Percentiles rank a stretch among this genome's conserved stretches.
Conservation (phyloP, 2,113 vertebrate genomes). For the Budorcas taxicolor region DNA sequence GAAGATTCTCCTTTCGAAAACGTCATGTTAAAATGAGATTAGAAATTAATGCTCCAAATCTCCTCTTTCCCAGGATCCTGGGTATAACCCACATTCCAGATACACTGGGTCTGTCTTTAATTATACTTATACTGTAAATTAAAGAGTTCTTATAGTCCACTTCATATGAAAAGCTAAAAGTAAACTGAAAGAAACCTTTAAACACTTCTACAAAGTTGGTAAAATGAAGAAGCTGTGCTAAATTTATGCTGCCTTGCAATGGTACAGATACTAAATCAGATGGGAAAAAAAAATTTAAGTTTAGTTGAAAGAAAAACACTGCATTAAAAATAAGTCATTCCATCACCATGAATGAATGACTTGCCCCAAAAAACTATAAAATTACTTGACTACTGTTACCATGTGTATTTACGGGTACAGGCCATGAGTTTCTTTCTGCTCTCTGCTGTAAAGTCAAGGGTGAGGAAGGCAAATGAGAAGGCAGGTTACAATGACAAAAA, state of each 20-base stretch:
- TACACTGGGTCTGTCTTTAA: neutral
- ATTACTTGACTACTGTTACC: constrained; percentile 5
- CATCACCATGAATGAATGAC: constrained; percentile 17
- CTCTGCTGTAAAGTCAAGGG: neutral
- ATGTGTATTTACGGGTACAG: neutral
- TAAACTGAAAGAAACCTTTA: constrained; percentile 23
- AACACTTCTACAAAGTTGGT: neutral
- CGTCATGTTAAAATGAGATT: neutral
- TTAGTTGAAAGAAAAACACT: constrained; percentile 51
- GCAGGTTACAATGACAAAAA: constrained; percentile 34
- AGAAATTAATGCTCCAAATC: neutral
- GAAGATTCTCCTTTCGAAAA: neutral
- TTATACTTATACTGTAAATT: neutral
- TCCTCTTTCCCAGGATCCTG: neutral
- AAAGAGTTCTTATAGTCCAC: neutral
- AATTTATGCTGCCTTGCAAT: constrained; percentile 4
- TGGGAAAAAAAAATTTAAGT: neutral
- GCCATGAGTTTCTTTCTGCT: neutral
- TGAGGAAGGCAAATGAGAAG: neutral
- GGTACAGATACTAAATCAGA: constrained; percentile 2
- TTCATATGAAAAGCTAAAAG: constrained; percentile 7
- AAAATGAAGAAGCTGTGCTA: constrained; percentile 34
- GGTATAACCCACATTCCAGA: neutral
- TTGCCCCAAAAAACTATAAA: constrained; percentile 11
- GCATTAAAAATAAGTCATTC: constrained; percentile 48